Base-by-base conservation (phyloP, 2,113 vertebrate species). In the Capricornis sumatraensis region DNA sequence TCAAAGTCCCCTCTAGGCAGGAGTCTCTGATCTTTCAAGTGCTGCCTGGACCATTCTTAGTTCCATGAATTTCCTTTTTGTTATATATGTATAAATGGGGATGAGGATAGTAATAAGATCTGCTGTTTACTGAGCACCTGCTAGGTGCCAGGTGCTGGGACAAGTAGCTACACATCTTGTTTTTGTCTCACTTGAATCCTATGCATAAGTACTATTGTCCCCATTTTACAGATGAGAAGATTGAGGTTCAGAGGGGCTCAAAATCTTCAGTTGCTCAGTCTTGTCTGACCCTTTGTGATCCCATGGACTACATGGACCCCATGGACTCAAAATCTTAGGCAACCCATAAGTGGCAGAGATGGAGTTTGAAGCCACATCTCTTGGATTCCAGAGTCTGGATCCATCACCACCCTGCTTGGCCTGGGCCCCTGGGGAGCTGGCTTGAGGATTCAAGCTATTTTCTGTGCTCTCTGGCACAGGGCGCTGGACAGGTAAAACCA, bases 321-420 rank as follows among this genome's bases (percentile, higher is more conserved):
- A 71, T 23, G 87, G 23, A 17, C 40, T 91, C 36, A 62, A 30
- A 71, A 23, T 36, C 78, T 19, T 36, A 58, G 40, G 60, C 36
- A 60, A 17, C 23, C 30, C 16, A 1, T 47, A 58, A 76, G 30
- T 13, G 43, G 17, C 64, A 91, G 33, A 86, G 55, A 58, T 40
- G 67, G 86, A 55, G 60, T 86, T 52, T 40, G 33, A 86, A 84
- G 28, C 9, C 55, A 16, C 17, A n/a, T 36, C 52, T 83, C 50
- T 6, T 19, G 1, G n/a, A 62, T 79, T 60, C 53, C 79, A 21
- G 71, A 86, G 6, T 40, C 36, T 28, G 28, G 13, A 7, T 15
- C 58, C 0, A 7, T 50, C n/a, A 8, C n/a, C 6, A 5, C 2
- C 19, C 40, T 13, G 0, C 50, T 50, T 25, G 7, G 45, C 27